phyloP scores from a whole-genome alignment of 1,140 invertebrate species.

The Sinonovacula constricta region DNA sequence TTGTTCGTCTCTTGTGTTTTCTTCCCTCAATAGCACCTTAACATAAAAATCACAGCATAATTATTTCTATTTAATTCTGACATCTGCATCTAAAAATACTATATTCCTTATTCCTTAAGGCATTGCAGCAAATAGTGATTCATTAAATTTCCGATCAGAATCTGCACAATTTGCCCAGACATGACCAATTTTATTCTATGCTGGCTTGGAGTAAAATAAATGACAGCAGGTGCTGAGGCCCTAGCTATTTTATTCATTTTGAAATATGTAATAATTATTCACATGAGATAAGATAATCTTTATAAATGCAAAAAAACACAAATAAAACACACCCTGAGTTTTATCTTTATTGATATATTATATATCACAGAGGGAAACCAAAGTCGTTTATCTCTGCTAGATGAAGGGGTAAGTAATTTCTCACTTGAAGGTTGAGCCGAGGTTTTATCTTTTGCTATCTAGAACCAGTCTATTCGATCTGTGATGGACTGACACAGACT shows the following conservation, averaged over 20 bases:
- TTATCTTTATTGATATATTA: neutral
- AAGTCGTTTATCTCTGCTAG: neutral
- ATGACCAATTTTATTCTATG: too few relatives aligned
- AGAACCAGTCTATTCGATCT: neutral
- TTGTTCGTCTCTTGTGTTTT: too few relatives aligned
- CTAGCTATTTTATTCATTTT: neutral
- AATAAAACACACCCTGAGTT: neutral
- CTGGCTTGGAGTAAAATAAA: too few relatives aligned
- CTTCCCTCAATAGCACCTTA: too few relatives aligned
- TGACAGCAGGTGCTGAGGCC: neutral
- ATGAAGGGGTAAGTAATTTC: neutral
- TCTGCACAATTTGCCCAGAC: too few relatives aligned
- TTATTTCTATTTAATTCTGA: too few relatives aligned
- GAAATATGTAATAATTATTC: slow-evolving; percentile 1
- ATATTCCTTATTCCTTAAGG: too few relatives aligned
- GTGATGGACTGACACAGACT: neutral
- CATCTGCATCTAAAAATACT: too few relatives aligned
- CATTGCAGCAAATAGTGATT: too few relatives aligned
- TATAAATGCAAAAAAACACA: neutral
- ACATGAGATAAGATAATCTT: neutral
- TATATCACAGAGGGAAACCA: neutral
- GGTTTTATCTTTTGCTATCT: neutral
- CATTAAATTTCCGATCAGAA: too few relatives aligned
- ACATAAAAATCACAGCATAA: too few relatives aligned
- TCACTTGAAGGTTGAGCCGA: neutral